These are phyloP conservation scores for Triops longicaudatus DNA, from an alignment of 1,140 invertebrate genomes.

Conservation along the genomic window DNA sequence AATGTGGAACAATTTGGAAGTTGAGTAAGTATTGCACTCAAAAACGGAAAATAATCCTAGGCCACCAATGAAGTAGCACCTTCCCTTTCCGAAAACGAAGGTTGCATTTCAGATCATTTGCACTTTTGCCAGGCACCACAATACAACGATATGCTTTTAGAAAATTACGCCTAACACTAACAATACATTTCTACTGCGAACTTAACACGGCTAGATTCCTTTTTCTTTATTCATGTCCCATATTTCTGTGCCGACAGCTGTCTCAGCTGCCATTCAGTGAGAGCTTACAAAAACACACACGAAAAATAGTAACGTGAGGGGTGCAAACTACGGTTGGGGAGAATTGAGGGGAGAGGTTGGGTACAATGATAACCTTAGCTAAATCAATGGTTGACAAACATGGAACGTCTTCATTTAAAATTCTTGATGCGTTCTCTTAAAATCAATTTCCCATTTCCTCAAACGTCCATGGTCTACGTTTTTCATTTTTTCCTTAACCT, in stretches of 20 bases:
- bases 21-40: neutral
- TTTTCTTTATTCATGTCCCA: neutral
- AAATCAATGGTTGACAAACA: neutral
- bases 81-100: neutral
- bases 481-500: neutral
- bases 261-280: neutral
- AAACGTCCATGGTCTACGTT: neutral
- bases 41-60: neutral
- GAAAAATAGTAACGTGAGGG: too few relatives aligned
- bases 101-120: neutral
- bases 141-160: neutral
- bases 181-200: neutral
- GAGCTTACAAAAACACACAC: too few relatives aligned
- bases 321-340: neutral
- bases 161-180: neutral
- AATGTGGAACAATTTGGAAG: too few relatives aligned
- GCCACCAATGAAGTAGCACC: neutral
- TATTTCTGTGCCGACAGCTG: neutral
- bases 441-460: neutral
- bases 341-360: neutral
- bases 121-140: neutral
- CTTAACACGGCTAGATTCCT: neutral
- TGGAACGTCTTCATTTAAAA: conserved; percentile 1
- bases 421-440: neutral
- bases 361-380: neutral